Evolutionary conservation across 2,113 vertebrate species (phyloP).

Genomic region (Entomyzon cyanotis): DNA sequence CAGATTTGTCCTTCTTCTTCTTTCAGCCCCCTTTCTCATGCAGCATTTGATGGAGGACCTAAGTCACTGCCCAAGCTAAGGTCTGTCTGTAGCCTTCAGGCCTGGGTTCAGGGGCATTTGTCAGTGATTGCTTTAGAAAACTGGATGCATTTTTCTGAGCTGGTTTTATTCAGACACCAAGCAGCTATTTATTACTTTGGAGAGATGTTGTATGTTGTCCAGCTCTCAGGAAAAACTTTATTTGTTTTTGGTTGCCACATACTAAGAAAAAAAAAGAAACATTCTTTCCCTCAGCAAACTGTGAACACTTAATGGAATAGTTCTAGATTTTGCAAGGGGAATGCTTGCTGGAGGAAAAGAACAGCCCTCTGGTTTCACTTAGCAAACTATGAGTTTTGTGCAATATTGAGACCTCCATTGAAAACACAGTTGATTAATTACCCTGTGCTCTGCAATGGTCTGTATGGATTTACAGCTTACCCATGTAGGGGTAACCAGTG

Average conservation of each 20-base stretch:
- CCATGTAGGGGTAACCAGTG: accelerated
- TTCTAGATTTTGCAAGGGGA: neutral
- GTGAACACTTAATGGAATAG: neutral
- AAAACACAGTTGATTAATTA: neutral
- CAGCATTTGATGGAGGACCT: neutral
- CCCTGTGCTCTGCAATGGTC: neutral
- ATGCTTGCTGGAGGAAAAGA: neutral
- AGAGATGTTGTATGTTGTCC: neutral
- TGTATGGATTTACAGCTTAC: neutral
- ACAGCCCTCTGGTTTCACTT: slow-evolving; percentile 12
- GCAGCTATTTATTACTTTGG: neutral
- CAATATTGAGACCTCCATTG: neutral
- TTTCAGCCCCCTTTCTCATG: neutral
- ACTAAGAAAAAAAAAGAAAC: neutral
- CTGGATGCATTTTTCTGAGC: neutral
- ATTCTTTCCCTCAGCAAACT: neutral
- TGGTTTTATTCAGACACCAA: neutral
- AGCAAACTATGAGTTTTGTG: neutral
- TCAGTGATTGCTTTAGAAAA: neutral
- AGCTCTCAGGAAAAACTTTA: neutral
- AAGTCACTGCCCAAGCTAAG: neutral
- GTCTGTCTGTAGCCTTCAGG: neutral
- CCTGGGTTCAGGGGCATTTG: neutral
- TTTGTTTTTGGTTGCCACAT: slow-evolving; percentile 3
- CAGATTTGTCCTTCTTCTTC: neutral